Percentiles rank a stretch among this genome's conserved stretches.
Evolutionary conservation across 2,113 vertebrate genomes (phyloP).

Genomic region (Chascanopsetta lugubris): DNA sequence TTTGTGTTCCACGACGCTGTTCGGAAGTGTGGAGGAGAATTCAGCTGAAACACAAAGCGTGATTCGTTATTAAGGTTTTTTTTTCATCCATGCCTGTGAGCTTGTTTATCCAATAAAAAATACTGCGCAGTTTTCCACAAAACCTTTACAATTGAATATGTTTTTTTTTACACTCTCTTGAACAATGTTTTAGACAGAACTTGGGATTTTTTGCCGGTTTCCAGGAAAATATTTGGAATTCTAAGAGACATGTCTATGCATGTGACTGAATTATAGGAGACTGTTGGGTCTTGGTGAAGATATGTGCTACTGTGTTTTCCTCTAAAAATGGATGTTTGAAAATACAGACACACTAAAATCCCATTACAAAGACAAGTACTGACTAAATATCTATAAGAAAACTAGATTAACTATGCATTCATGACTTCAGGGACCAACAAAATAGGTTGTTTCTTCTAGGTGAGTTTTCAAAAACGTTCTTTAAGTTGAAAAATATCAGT

Average conservation of each 20-base stretch:
- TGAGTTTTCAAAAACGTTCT: neutral
- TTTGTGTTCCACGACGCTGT: constrained; percentile 77
- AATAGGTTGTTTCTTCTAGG: neutral
- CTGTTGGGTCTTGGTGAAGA: no score
- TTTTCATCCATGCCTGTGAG: neutral
- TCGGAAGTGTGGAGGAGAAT: constrained; percentile 58
- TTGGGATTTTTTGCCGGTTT: no score
- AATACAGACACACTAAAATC: no score
- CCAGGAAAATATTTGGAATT: no score
- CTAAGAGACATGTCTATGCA: no score
- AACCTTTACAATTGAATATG: no score
- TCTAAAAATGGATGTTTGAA: no score
- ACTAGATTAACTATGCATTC: neutral
- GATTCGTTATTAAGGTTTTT: neutral
- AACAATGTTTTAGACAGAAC: neutral
- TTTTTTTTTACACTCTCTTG: no score
- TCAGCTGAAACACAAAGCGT: constrained; percentile 53
- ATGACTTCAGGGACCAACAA: neutral
- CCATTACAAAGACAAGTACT: neutral
- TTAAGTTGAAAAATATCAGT: neutral
- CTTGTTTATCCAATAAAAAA: no score
- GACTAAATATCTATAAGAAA: neutral
- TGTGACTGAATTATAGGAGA: no score
- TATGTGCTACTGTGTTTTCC: no score
- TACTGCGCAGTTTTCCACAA: neutral